These are phyloP conservation scores for Chloroceryle amazona DNA, from an alignment of 2,797 vertebrate species.

Conservation along the genomic window DNA sequence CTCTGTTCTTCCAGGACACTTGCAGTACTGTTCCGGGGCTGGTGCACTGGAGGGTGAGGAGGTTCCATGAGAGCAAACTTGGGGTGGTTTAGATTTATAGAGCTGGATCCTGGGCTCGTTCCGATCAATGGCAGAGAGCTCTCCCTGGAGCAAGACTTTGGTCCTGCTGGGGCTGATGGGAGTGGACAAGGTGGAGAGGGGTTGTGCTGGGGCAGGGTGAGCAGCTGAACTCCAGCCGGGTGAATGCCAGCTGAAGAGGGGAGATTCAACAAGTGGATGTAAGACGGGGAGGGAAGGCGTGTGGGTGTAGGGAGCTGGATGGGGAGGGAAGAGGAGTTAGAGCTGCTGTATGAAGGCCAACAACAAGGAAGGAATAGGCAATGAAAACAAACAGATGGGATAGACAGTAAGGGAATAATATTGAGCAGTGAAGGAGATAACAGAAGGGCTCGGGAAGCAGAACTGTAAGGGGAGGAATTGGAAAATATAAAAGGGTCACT, in stretches of 20 bases:
- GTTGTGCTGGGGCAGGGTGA: not conserved
- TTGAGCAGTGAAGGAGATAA: not conserved
- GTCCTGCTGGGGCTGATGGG: not conserved
- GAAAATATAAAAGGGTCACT: not conserved
- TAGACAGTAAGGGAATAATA: not conserved
- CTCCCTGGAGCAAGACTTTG: not conserved
- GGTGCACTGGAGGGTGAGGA: not conserved
- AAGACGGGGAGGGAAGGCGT: not conserved
- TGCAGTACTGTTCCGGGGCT: not conserved
- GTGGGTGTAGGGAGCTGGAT: not conserved
- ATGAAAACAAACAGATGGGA: not conserved
- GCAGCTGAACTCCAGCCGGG: not conserved
- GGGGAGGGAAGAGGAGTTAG: not conserved
- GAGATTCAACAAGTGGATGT: not conserved
- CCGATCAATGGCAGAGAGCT: accelerated
- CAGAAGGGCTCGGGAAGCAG: constrained; percentile 43
- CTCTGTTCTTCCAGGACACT: not conserved
- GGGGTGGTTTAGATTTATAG: not conserved
- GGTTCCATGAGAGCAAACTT: not conserved
- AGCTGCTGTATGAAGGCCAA: not conserved
- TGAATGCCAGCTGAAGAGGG: not conserved
- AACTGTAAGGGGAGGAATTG: not conserved
- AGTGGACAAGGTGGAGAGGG: not conserved
- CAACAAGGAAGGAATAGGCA: not conserved
- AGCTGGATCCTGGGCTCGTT: not conserved